phyloP scores from a whole-genome alignment of 2,113 vertebrate genomes.

The Charina bottae region DNA sequence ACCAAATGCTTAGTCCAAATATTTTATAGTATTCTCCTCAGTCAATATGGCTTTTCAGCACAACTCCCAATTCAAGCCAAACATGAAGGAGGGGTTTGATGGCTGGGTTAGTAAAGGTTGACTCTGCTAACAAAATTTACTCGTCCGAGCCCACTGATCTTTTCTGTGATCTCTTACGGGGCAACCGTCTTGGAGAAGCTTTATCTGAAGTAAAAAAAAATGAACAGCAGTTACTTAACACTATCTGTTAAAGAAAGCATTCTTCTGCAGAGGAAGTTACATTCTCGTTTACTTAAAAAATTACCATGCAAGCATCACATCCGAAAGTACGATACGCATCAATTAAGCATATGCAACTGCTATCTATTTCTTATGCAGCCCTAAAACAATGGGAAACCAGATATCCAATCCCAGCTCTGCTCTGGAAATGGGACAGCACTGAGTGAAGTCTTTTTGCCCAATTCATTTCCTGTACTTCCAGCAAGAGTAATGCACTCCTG shows the following conservation, averaged over 20 bases:
- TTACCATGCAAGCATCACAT: not conserved
- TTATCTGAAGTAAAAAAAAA: slow-evolving; percentile 80
- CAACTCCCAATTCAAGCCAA: slow-evolving; percentile 70
- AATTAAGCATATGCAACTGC: not conserved
- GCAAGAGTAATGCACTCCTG: not conserved
- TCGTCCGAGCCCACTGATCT: slow-evolving; percentile 96
- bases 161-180: slow-evolving; percentile 94
- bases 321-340: not conserved
- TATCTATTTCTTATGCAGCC: not conserved
- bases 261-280: rapidly evolving
- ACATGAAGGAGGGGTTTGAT: slow-evolving; percentile 55
- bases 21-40: slow-evolving; percentile 69
- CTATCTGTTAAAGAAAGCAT: not conserved
- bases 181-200: slow-evolving; percentile 91
- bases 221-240: slow-evolving; percentile 10
- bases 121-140: slow-evolving; percentile 79
- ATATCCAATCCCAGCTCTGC: not conserved
- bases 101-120: slow-evolving; percentile 75
- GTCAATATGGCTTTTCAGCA: slow-evolving; percentile 73
- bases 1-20: slow-evolving; percentile 74
- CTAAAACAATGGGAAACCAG: not conserved
- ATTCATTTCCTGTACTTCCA: not conserved
- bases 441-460: not conserved
- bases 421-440: not conserved
- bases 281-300: not conserved